Conservation (phyloP, 2,113 vertebrate genomes). For the Lepus americanus region DNA sequence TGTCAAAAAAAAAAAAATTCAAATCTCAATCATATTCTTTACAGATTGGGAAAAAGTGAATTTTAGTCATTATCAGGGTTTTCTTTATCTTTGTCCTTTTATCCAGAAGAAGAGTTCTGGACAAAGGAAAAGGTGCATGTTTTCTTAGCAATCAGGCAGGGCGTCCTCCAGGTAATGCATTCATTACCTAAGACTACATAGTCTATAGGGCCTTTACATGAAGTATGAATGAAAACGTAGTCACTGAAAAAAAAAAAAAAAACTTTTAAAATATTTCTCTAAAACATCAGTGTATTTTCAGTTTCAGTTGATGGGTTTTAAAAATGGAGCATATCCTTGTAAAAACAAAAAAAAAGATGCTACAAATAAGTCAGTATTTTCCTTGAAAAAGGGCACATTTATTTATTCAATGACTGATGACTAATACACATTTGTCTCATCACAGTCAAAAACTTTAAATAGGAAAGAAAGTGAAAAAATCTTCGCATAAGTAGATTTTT, state of each 20-base stretch:
- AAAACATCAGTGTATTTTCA: neutral
- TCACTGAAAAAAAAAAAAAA: neutral
- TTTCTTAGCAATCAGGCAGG: neutral
- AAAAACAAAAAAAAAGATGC: neutral
- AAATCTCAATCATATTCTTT: neutral
- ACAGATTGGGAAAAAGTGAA: neutral
- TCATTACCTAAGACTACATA: neutral
- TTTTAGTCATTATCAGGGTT: neutral
- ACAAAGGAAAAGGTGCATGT: neutral
- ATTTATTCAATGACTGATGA: neutral
- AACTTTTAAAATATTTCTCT: neutral
- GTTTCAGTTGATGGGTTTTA: neutral
- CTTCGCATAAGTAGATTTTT: neutral
- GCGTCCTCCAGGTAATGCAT: neutral
- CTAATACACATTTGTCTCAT: neutral
- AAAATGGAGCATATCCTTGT: neutral
- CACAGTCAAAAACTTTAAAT: neutral
- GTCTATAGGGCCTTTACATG: rapidly evolving
- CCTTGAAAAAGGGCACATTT: neutral
- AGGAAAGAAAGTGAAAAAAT: neutral
- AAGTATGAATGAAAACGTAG: neutral
- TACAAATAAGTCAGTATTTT: conserved; percentile 17
- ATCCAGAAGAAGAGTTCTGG: neutral
- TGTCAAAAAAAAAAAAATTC: no score
- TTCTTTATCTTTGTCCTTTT: neutral